These are phyloP conservation scores for Zygothrica quintamaculata DNA, from an alignment of 2,888 invertebrate genomes.

Conservation along the genomic window DNA sequence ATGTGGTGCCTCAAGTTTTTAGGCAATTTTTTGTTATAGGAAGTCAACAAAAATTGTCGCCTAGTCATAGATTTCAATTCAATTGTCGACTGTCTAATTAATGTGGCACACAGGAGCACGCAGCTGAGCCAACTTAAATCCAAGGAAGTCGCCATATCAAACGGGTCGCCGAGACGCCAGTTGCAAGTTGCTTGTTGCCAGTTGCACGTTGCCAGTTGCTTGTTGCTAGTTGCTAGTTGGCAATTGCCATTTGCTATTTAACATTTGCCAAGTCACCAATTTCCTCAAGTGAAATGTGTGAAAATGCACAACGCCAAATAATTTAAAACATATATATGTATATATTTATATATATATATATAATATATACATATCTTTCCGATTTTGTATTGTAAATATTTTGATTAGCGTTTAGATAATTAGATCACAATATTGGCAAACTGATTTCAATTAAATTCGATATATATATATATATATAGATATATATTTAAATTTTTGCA, in stretches of 20 bases:
- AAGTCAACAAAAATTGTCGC: conserved; percentile 30
- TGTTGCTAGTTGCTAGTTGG: no score
- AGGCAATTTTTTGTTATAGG: conserved; percentile 68
- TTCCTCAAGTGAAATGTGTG: conserved; percentile 58
- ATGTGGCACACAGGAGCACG: conserved; percentile 43
- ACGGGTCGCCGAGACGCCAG: conserved; percentile 16
- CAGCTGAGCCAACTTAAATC: conserved; percentile 18
- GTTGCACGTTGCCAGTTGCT: no score
- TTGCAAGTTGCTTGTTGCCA: conserved; percentile 3
- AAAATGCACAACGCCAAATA: conserved; percentile 45
- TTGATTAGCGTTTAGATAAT: conserved; percentile 66
- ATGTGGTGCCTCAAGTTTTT: conserved; percentile 31
- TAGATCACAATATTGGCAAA: conserved; percentile 44
- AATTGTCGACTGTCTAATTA: conserved; percentile 60
- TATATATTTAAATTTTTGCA: no score
- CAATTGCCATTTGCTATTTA: neutral
- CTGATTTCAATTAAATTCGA: conserved; percentile 43
- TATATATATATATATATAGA: no score
- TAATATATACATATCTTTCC: no score
- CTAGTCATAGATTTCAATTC: conserved; percentile 26
- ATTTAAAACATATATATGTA: conserved; percentile 73
- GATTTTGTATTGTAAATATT: conserved; percentile 59
- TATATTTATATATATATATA: no score
- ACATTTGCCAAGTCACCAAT: conserved; percentile 4
- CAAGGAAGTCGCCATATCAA: conserved; percentile 66